Evolutionary conservation across 2,113 vertebrate species (phyloP).

Genomic region (Takifugu flavidus): DNA sequence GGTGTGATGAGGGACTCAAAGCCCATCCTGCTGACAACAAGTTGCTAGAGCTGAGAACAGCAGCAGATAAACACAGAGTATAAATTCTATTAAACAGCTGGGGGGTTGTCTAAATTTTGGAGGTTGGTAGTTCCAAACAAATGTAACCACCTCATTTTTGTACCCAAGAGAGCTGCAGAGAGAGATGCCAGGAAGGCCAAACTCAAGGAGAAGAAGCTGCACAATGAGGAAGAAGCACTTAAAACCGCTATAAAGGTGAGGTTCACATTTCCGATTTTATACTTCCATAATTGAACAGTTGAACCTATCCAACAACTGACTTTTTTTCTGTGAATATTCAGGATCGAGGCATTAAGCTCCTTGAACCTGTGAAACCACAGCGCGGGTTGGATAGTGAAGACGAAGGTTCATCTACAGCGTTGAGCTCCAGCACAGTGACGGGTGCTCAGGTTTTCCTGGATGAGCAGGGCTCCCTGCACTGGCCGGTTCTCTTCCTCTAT

Average conservation of each 20-base stretch:
- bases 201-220: constrained; percentile 78
- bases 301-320: too few relatives aligned
- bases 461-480: constrained; percentile 80
- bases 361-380: constrained; percentile 34
- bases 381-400: constrained; percentile 61
- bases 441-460: constrained; percentile 81
- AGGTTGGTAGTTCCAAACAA: background rate
- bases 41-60: constrained; percentile 80
- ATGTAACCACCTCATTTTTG: background rate
- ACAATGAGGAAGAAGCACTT: constrained; percentile 71
- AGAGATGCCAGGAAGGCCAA: constrained; percentile 86
- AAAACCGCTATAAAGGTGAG: constrained; percentile 84
- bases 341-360: constrained; percentile 84
- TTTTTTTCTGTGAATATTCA: constrained; percentile 33
- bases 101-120: too few relatives aligned
- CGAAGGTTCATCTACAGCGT: constrained; percentile 51
- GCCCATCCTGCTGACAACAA: constrained; percentile 83
- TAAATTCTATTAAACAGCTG: background rate
- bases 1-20: constrained; percentile 90
- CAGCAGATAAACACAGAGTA: constrained; percentile 89
- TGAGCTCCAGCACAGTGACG: constrained; percentile 71
- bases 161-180: constrained; percentile 78
- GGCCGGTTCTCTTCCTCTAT: constrained; percentile 94
- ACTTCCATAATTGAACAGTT: too few relatives aligned
- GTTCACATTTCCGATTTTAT: background rate